Conservation (phyloP, 1,140 invertebrate genomes). For the Temnothorax longispinosus region DNA sequence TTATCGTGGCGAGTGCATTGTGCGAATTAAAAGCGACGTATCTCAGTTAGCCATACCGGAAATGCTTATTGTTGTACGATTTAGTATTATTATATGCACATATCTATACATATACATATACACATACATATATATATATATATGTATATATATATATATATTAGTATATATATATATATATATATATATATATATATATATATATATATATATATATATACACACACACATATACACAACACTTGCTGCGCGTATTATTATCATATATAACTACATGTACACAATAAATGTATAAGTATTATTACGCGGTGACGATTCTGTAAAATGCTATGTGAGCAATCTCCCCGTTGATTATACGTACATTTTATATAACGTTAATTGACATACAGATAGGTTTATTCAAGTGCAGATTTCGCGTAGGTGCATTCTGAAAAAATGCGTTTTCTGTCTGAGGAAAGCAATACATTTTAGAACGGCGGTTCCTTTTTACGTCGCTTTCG, state of each 20-base stretch:
- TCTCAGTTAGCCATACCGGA: constrained; percentile 38
- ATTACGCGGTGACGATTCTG: constrained; percentile 62
- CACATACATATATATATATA: neutral
- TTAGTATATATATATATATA: constrained; percentile 15
- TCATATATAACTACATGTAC: constrained; percentile 60
- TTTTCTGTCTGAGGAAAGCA: constrained; percentile 1
- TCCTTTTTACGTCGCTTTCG: neutral
- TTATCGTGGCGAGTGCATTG: constrained; percentile 66
- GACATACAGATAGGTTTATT: constrained; percentile 36
- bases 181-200: neutral
- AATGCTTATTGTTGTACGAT: constrained; percentile 60
- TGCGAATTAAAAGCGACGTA: constrained; percentile 45
- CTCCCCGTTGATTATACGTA: constrained; percentile 53
- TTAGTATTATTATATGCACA: constrained; percentile 61
- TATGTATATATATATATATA: no score
- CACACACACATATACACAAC: constrained; percentile 28
- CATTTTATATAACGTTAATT: constrained; percentile 72
- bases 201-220: constrained; percentile 30
- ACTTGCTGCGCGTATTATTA: constrained; percentile 43
- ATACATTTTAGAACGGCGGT: constrained; percentile 14
- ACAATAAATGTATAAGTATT: constrained; percentile 72
- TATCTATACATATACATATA: constrained; percentile 33
- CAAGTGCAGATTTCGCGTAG: constrained; percentile 25
- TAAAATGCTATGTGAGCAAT: constrained; percentile 65
- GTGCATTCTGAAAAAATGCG: neutral